These are phyloP conservation scores for Philonicus albiceps DNA, from an alignment of 2,888 invertebrate species.

Conservation along the genomic window DNA sequence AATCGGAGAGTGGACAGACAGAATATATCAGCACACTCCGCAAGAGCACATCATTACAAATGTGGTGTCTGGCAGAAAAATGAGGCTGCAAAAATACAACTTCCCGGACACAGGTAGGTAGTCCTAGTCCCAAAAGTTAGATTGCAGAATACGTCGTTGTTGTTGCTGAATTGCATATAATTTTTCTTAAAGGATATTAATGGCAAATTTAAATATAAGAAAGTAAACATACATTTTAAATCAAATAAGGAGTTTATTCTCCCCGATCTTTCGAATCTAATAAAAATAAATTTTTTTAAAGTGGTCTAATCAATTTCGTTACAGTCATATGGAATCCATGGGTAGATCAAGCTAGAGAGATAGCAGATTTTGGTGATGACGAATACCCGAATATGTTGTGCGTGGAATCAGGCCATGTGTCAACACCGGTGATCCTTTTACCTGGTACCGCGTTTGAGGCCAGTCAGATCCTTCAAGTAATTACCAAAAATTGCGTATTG, in stretches of 20 bases:
- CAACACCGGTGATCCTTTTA: slow-evolving; percentile 83
- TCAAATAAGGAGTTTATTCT: neutral
- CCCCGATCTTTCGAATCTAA: neutral
- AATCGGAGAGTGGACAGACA: slow-evolving; percentile 91
- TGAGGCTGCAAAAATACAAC: slow-evolving; percentile 93
- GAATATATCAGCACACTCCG: slow-evolving; percentile 91
- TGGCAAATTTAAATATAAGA: neutral
- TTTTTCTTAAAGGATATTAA: no score
- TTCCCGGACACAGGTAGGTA: slow-evolving; percentile 86
- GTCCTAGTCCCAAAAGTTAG: neutral
- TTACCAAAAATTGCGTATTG: slow-evolving; percentile 38
- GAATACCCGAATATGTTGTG: slow-evolving; percentile 97
- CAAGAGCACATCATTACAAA: slow-evolving; percentile 93
- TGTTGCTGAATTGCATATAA: no score
- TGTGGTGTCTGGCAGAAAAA: slow-evolving; percentile 89
- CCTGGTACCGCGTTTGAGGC: slow-evolving; percentile 93
- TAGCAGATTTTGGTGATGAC: slow-evolving; percentile 95
- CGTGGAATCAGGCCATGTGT: slow-evolving; percentile 92
- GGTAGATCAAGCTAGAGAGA: slow-evolving; percentile 90
- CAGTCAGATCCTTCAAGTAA: slow-evolving; percentile 86
- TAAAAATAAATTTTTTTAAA: neutral
- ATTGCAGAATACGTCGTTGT: neutral
- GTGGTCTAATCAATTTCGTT: neutral
- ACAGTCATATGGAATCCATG: slow-evolving; percentile 96
- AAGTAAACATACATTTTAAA: neutral